These are phyloP conservation scores for Danionella cerebrum DNA, from an alignment of 2,113 vertebrate species.

Conservation along the genomic window DNA sequence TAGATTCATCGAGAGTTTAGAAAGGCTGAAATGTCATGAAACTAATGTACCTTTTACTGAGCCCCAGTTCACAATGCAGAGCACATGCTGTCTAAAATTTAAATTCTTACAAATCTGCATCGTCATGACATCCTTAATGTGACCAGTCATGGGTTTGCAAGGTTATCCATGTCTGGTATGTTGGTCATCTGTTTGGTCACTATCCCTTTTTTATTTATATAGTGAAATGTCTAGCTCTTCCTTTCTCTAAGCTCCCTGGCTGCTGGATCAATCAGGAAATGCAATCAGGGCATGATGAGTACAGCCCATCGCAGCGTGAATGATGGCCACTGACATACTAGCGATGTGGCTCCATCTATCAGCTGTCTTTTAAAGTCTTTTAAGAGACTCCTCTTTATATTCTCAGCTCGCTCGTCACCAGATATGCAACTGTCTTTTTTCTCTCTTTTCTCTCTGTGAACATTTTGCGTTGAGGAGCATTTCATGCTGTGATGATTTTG, in stretches of 20 bases:
- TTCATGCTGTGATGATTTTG: no score
- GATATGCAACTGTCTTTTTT: background rate
- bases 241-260: background rate
- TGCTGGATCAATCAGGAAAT: constrained; percentile 20
- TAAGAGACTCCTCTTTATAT: background rate
- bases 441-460: background rate
- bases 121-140: no score
- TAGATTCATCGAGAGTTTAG: no score
- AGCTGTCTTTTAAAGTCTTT: constrained; percentile 9
- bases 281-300: constrained; percentile 22
- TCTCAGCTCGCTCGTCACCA: background rate
- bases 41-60: no score
- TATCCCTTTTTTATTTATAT: no score
- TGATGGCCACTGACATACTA: constrained; percentile 3
- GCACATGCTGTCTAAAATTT: no score
- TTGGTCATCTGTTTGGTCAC: no score
- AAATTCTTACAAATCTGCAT: no score
- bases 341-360: constrained; percentile 9
- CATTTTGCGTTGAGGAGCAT: background rate
- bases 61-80: no score
- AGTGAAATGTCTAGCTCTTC: background rate
- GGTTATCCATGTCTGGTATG: no score
- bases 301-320: background rate
- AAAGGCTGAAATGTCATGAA: no score
- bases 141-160: no score